Conservation (phyloP, 2,797 vertebrate species). For the Capromys pilorides region DNA sequence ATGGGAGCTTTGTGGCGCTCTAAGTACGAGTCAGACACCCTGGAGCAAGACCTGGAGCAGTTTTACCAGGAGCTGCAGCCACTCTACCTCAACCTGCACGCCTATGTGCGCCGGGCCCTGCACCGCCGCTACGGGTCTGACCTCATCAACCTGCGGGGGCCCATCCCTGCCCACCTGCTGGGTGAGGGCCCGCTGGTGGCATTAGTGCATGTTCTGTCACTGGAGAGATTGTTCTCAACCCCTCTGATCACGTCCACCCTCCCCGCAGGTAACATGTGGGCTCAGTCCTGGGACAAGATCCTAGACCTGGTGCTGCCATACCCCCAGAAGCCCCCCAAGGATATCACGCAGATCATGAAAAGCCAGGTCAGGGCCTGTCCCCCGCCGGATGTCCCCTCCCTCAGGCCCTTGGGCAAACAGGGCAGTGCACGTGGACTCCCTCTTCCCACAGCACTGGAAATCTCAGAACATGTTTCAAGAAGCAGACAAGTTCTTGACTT, state of each 20-base stretch:
- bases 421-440: rapidly evolving
- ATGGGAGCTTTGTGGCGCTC: conserved; percentile 95
- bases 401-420: neutral
- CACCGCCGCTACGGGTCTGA: conserved; percentile 89
- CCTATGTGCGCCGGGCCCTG: conserved; percentile 92
- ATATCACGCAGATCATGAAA: conserved; percentile 94
- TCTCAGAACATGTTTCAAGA: conserved; percentile 92
- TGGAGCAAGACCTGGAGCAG: conserved; percentile 93
- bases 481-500: conserved; percentile 92
- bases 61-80: conserved; percentile 93
- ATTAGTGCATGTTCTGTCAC: neutral
- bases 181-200: conserved; percentile 84
- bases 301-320: conserved; percentile 92
- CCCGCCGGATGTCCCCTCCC: neutral
- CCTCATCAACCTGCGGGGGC: conserved; percentile 89
- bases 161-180: conserved; percentile 95
- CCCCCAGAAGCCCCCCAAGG: conserved; percentile 91
- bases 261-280: conserved; percentile 96
- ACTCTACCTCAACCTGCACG: conserved; percentile 93
- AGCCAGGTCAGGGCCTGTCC: conserved; percentile 85
- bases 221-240: neutral
- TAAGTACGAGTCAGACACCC: conserved; percentile 91
- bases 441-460: conserved; percentile 89
- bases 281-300: conserved; percentile 95
- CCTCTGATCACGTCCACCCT: neutral